Evolutionary conservation across 2,113 vertebrate species (phyloP), one percentile per base, ranked within the genome.

Genomic region (Echinops telfairi): DNA sequence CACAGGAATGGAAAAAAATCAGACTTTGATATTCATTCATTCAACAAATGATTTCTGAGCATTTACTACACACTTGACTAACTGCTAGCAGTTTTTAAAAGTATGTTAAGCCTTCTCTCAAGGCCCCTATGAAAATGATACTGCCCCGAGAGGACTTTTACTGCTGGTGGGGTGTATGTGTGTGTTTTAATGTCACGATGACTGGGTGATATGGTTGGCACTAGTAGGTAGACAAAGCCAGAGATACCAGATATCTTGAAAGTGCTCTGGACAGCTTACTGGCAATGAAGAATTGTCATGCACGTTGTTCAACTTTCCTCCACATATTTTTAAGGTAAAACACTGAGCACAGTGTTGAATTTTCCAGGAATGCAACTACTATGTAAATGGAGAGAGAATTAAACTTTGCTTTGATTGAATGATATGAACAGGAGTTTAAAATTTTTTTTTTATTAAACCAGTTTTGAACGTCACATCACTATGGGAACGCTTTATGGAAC

Each of bases 71-170:
- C 19, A 88, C 62, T 38, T 81, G 66, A 6, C 20, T 78, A 89
- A 86, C 10, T 93, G 33, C 22, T 71, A 79, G 62, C 14, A 86
- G 62, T 88, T 76, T 83, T 85, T 12, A 84, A 66, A 92, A 85
- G 27, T 68, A 66, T 38, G 22, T 53, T 43, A 70, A 53, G 64
- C 1, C 22, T 86, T 77, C 3, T 40, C 62, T 27, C 27, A 38
- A 64, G 29, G 27, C 47, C 58, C 70, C 71, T 57, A 3, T 38
- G 33, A 33, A 57, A 70, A 20, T 47, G 8, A 31, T 19, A 2
- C 19, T 43, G 38, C 31, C 57, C 66, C 23, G 20, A 29, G n/a
- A 75, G 4, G 76, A 53, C 70, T 64, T 79, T 73, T 68, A 36
- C 60, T 47, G 23, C 33, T 3, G 68, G 22, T 53, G 19, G 43